Evolutionary conservation across 2,888 invertebrate species (phyloP).

Genomic region (Microplitis deprimator): DNA sequence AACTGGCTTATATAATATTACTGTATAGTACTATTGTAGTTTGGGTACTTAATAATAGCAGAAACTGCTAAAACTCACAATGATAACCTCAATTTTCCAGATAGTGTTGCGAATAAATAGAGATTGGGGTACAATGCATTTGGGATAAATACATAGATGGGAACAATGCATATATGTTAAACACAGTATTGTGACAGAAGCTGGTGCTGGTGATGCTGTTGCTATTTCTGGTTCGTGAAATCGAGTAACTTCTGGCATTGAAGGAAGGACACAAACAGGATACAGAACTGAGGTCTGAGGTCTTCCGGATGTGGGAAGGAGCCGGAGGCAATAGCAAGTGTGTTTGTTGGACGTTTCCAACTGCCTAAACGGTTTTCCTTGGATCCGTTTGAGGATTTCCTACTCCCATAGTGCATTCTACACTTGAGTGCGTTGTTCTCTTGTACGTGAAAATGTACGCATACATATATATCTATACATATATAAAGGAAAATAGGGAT

Average conservation of each 20-base stretch:
- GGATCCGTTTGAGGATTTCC: conserved; percentile 27
- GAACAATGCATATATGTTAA: not conserved
- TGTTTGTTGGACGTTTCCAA: conserved; percentile 33
- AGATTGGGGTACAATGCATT: not conserved
- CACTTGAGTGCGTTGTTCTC: conserved; percentile 25
- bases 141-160: not conserved
- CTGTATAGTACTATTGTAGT: not conserved
- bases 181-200: not conserved
- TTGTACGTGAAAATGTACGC: not conserved
- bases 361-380: conserved; percentile 46
- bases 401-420: conserved; percentile 18
- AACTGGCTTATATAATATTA: not conserved
- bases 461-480: not conserved
- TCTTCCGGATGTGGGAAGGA: not conserved
- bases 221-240: not conserved
- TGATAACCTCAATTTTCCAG: conserved; percentile 10
- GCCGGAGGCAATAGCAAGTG: conserved; percentile 3
- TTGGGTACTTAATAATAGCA: not conserved
- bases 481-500: conserved; percentile 9
- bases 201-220: not conserved
- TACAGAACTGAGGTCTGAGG: not conserved
- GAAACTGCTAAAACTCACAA: not conserved
- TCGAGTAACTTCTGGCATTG: not conserved
- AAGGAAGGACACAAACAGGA: not conserved
- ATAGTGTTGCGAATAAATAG: not conserved